phyloP scores from a whole-genome alignment of 2,888 invertebrate genomes.

The Gisinianus flammeolus region DNA sequence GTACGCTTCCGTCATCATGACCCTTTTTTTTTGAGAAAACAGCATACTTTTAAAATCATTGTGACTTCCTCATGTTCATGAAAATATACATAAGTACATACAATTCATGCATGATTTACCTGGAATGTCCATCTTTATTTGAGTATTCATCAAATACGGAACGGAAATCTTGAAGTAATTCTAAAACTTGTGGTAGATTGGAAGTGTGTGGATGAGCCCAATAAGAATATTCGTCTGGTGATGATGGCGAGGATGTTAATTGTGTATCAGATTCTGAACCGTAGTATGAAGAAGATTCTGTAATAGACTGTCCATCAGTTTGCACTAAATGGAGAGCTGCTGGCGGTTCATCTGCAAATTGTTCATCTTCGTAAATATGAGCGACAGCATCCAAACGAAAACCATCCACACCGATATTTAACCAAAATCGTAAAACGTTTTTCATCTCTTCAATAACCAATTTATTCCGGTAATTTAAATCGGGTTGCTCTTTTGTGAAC shows the following conservation, averaged over 20 bases:
- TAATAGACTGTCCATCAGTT: neutral
- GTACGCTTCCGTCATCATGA: neutral
- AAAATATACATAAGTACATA: too few relatives aligned
- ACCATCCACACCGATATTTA: constrained; percentile 79
- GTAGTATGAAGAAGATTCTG: too few relatives aligned
- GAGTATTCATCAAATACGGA: neutral
- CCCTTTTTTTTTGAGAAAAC: too few relatives aligned
- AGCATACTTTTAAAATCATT: too few relatives aligned
- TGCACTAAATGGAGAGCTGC: neutral
- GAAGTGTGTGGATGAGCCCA: constrained; percentile 12
- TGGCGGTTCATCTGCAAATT: constrained; percentile 28
- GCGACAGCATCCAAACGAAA: constrained; percentile 76
- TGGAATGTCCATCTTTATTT: neutral
- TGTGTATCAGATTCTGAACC: too few relatives aligned
- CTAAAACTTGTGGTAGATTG: constrained; percentile 14
- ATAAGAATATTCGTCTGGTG: neutral
- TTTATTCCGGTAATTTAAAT: constrained; percentile 79
- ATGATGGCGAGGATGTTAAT: neutral
- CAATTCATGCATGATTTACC: neutral
- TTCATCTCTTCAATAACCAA: constrained; percentile 71
- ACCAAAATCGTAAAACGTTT: constrained; percentile 72
- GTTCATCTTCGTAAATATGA: constrained; percentile 63
- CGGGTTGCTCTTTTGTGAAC: constrained; percentile 72
- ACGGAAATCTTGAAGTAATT: neutral
- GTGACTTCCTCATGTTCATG: too few relatives aligned